Conservation (phyloP, 2,888 invertebrate species). For the Nebria salina region DNA sequence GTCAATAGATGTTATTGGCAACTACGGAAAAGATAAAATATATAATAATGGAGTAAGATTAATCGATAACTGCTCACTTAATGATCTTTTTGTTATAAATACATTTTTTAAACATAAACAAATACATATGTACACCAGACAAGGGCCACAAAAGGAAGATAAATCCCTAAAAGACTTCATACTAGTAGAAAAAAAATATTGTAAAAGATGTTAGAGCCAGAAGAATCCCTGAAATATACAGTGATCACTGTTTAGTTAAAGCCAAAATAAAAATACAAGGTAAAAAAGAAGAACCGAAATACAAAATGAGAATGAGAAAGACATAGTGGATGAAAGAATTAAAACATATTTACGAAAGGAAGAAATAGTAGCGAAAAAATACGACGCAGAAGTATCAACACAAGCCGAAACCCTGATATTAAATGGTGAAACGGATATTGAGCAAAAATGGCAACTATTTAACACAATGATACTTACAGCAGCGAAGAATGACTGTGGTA, state of each 20-base stretch:
- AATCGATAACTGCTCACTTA: constrained; percentile 18
- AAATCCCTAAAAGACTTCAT: constrained; percentile 19
- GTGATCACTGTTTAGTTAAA: constrained; percentile 7
- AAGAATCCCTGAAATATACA: constrained; percentile 14
- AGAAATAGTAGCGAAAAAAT: not conserved
- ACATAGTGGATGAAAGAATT: constrained; percentile 17
- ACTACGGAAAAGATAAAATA: constrained; percentile 8
- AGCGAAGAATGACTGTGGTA: too few species aligned
- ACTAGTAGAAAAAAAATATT: constrained; percentile 1
- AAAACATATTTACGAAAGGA: not conserved
- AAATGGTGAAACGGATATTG: too few species aligned
- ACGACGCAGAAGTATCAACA: too few species aligned
- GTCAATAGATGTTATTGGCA: constrained; percentile 6
- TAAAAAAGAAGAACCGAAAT: not conserved
- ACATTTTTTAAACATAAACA: constrained; percentile 12
- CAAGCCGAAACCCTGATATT: too few species aligned
- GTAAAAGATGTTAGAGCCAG: constrained; percentile 14
- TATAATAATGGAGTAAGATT: constrained; percentile 27
- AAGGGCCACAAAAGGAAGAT: not conserved
- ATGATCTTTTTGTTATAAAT: not conserved
- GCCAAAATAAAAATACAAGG: constrained; percentile 5
- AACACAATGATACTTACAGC: too few species aligned
- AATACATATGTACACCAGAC: constrained; percentile 21
- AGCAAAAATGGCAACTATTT: too few species aligned
- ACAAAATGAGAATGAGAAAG: constrained; percentile 2